These are phyloP conservation scores for Hoplias malabaricus DNA, from an alignment of 2,113 vertebrate genomes.

Conservation along the genomic window DNA sequence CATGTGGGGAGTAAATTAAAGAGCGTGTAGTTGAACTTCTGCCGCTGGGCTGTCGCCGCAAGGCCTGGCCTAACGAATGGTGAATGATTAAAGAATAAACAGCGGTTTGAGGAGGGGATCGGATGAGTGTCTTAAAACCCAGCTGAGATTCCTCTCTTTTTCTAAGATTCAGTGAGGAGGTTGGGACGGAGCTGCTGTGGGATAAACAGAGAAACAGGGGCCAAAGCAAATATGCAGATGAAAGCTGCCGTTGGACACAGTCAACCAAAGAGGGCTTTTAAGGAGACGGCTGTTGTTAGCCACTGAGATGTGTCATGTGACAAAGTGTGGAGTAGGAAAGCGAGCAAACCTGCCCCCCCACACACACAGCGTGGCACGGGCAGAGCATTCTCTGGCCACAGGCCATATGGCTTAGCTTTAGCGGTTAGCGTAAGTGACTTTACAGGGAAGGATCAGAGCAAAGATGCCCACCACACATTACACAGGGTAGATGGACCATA, in stretches of 20 bases:
- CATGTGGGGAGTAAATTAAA: constrained; percentile 75
- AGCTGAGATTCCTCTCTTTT: neutral
- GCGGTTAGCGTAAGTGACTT: constrained; percentile 64
- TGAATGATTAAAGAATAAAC: constrained; percentile 66
- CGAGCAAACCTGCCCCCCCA: constrained; percentile 37
- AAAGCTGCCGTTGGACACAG: constrained; percentile 7
- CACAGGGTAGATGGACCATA: constrained; percentile 64
- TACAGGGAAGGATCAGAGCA: constrained; percentile 58
- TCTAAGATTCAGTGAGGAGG: constrained; percentile 48
- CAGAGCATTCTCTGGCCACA: constrained; percentile 52
- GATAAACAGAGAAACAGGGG: constrained; percentile 19
- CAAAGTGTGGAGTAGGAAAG: neutral
- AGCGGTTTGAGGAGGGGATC: constrained; percentile 19
- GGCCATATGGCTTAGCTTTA: constrained; percentile 64
- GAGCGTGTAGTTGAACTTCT: constrained; percentile 51
- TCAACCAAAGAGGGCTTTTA: neutral
- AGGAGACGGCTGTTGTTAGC: neutral
- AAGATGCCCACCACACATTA: constrained; percentile 61
- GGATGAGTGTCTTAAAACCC: constrained; percentile 52
- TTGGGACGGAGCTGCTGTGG: constrained; percentile 23
- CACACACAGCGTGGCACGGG: constrained; percentile 33
- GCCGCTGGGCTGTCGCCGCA: constrained; percentile 47
- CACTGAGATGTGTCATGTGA: constrained; percentile 16
- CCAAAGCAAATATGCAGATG: constrained; percentile 5
- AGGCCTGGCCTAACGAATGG: constrained; percentile 48